Evolutionary conservation across 2,888 invertebrate species (phyloP), one percentile per base, ranked within the genome.

Genomic region (Ophonus ardosiacus): DNA sequence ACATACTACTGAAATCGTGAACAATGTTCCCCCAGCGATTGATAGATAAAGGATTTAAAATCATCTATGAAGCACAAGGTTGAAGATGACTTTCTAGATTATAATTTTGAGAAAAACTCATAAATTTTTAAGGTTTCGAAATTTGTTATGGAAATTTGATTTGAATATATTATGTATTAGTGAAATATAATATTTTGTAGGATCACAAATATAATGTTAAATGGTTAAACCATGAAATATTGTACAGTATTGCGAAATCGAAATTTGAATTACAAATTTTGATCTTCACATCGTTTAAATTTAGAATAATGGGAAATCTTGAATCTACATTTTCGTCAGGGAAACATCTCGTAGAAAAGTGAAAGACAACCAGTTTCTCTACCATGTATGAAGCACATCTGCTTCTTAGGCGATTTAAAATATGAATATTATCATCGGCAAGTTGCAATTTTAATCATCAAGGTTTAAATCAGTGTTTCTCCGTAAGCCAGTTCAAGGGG

Each of bases 41-140:
- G 63, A 7, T 68, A 71, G 40, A 43, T 59, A 40, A 21, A 15
- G 81, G 40, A 63, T 38, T 63, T 71, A 40, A 18, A 31, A 82
- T 8, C 82, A 82, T 71, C 57, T 57, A 57, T 15, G 24, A 40
- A 65, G n/a, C 15, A 10, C 24, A 82, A 82, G 81, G 81, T 63
- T 43, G 17, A 7, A 51, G 15, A 15, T 38, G 59, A 82, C 82
- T 82, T 82, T 82, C 82, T 82, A 82, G 56, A 71, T 57, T 65
- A 24, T 13, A 21, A 81, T 18, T 79, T 74, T 74, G 17, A 68
- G 68, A 15, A 31, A 68, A 68, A 68, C 68, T 68, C 24, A 13
- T 56, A 78, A 78, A 78, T 78, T 78, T 56, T 56, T 59, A 21
- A 24, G 21, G 7, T 68, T 79, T 79, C 79, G 38, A 79, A 59